phyloP scores from a whole-genome alignment of 1,140 invertebrate genomes.

The Zeugodacus cucurbitae region DNA sequence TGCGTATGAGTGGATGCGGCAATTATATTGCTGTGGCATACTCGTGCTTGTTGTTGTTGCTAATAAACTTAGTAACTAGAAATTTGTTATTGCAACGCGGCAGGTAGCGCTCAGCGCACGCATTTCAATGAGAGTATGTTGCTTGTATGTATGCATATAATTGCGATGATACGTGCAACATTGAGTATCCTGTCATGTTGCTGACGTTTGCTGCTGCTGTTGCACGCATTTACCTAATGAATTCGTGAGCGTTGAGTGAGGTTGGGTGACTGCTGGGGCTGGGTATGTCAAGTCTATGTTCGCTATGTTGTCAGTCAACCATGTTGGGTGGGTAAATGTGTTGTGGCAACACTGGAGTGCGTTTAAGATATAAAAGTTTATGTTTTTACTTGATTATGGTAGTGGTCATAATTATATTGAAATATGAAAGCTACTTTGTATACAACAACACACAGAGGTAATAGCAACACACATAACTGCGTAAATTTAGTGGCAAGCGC shows the following conservation, averaged over 20 bases:
- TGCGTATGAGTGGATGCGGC: neutral
- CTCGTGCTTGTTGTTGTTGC: neutral
- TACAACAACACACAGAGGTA: neutral
- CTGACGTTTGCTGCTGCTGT: neutral
- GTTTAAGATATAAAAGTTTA: constrained; percentile 19
- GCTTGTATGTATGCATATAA: neutral
- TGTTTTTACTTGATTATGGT: neutral
- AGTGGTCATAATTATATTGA: constrained; percentile 28
- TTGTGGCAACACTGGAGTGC: neutral
- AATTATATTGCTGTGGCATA: constrained; percentile 10
- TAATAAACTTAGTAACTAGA: neutral
- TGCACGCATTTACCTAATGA: constrained; percentile 22
- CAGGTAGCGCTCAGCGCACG: neutral
- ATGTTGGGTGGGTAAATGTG: neutral
- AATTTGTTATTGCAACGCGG: constrained; percentile 17
- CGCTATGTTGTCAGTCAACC: neutral
- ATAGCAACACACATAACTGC: neutral
- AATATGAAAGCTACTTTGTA: constrained; percentile 7
- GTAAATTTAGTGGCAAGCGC: neutral
- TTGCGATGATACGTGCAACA: constrained; percentile 12
- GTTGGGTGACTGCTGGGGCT: neutral
- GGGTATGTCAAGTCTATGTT: neutral
- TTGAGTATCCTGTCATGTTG: constrained; percentile 23
- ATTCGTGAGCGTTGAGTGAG: neutral
- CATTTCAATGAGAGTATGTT: neutral